phyloP scores from a whole-genome alignment of 2,797 vertebrate species.

The Anabas testudineus region DNA sequence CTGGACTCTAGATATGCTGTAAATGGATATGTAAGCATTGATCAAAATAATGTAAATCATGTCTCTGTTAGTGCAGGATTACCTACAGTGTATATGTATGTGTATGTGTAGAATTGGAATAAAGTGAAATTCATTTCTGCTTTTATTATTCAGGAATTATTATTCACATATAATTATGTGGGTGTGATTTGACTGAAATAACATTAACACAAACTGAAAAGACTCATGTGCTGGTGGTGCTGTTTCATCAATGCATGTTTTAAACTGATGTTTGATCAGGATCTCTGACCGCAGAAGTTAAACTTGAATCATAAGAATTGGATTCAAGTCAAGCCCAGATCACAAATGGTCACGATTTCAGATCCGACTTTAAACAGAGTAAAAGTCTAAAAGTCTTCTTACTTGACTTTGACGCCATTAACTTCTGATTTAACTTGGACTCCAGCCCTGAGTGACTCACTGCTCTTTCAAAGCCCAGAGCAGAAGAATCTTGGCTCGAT shows the following conservation, averaged over 20 bases:
- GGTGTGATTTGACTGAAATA: not conserved
- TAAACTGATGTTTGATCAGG: not conserved
- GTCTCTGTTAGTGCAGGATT: not conserved
- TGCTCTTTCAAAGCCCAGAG: slow-evolving; percentile 7
- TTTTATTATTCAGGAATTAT: not conserved
- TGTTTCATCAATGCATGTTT: not conserved
- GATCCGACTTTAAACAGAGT: not conserved
- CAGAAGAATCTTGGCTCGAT: not conserved
- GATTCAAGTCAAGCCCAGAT: not conserved
- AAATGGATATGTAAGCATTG: not conserved
- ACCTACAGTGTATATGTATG: too few species aligned
- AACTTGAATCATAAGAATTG: not conserved
- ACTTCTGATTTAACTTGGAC: not conserved
- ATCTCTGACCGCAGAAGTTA: not conserved
- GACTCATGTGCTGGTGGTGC: too few species aligned
- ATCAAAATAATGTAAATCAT: not conserved
- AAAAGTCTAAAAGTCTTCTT: not conserved
- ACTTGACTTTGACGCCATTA: not conserved
- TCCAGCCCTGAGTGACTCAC: slow-evolving; percentile 11
- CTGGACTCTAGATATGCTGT: not conserved
- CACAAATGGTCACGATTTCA: not conserved
- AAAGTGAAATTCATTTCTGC: not conserved
- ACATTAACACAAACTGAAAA: not conserved
- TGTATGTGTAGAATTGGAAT: not conserved
- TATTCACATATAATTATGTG: too few species aligned